phyloP scores from a whole-genome alignment of 2,888 invertebrate species.

The Chrysolina oricalcia region DNA sequence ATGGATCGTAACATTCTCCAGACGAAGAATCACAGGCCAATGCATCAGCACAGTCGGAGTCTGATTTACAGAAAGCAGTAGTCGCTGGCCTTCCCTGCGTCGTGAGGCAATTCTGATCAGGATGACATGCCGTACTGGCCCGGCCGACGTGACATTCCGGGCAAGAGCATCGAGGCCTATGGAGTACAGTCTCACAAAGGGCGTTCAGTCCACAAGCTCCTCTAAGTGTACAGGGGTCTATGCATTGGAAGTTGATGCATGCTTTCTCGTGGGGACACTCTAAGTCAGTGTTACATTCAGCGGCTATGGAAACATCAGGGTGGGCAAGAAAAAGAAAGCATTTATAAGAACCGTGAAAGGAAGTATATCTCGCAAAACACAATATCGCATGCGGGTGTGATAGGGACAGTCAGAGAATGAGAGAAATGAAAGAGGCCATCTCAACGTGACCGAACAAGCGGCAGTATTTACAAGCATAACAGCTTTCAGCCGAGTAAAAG shows the following conservation, averaged over 20 bases:
- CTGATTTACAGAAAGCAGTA: slow-evolving; percentile 77
- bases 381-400: slow-evolving; percentile 78
- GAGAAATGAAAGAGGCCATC: slow-evolving; percentile 72
- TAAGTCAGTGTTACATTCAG: slow-evolving; percentile 90
- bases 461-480: slow-evolving; percentile 76
- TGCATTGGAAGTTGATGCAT: slow-evolving; percentile 92
- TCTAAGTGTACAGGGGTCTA: slow-evolving; percentile 91
- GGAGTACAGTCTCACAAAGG: slow-evolving; percentile 87
- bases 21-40: slow-evolving; percentile 82
- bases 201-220: slow-evolving; percentile 93
- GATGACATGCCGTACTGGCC: slow-evolving; percentile 85
- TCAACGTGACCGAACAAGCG: slow-evolving; percentile 72
- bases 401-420: slow-evolving; percentile 72
- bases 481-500: slow-evolving; percentile 67
- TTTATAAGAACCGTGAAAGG: slow-evolving; percentile 92
- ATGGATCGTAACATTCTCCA: slow-evolving; percentile 87
- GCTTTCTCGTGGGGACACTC: slow-evolving; percentile 94
- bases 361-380: slow-evolving; percentile 73
- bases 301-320: slow-evolving; percentile 68
- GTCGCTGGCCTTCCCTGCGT: slow-evolving; percentile 77
- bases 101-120: slow-evolving; percentile 85
- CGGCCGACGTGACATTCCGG: slow-evolving; percentile 91
- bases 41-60: slow-evolving; percentile 83
- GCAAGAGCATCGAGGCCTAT: slow-evolving; percentile 90
- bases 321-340: slow-evolving; percentile 77